Conservation (phyloP, 2,113 vertebrate species). For the Illadopsis cleaveri region DNA sequence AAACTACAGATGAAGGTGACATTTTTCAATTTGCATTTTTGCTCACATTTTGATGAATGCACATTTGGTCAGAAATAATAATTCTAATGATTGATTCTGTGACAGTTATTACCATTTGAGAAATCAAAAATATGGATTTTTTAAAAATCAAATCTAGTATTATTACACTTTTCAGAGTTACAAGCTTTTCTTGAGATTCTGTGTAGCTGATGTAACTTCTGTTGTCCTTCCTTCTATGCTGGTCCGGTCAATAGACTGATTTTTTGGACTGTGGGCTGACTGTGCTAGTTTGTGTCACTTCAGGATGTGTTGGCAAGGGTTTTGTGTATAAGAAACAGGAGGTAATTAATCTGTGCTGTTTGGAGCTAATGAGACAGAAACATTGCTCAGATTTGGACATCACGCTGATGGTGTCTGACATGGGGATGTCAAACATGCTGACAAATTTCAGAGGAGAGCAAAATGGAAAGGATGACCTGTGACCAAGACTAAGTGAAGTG, state of each 20-base stretch:
- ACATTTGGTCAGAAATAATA: neutral
- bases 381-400: neutral
- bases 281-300: neutral
- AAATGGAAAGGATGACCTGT: neutral
- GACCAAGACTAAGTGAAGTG: neutral
- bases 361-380: constrained; percentile 11
- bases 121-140: neutral
- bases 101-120: neutral
- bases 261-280: neutral
- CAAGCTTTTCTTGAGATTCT: neutral
- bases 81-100: neutral
- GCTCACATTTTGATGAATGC: neutral
- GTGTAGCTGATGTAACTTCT: neutral
- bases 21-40: neutral
- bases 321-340: neutral
- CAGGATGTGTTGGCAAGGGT: neutral
- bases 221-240: neutral
- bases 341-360: constrained; percentile 19
- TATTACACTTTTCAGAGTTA: neutral
- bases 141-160: neutral
- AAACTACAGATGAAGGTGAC: neutral
- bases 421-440: neutral
- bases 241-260: neutral
- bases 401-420: neutral
- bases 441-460: neutral